Percentiles rank a stretch among this genome's conserved stretches.
phyloP scores from a whole-genome alignment of 2,113 vertebrate genomes.

The Nycticryphes semicollaris region DNA sequence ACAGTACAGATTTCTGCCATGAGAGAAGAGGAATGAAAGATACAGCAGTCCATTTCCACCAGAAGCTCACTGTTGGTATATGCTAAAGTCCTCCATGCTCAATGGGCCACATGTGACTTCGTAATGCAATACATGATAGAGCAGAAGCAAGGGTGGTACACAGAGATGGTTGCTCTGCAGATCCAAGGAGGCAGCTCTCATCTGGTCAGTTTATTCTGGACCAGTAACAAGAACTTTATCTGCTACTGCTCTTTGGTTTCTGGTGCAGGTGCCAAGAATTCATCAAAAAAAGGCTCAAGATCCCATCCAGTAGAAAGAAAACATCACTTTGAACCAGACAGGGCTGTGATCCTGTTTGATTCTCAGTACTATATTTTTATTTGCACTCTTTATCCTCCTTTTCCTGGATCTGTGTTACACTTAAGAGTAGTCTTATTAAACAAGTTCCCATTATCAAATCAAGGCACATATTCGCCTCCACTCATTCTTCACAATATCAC shows the following conservation, averaged over 20 bases:
- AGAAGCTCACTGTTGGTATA: background rate
- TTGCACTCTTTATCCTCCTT: background rate
- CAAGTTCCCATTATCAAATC: background rate
- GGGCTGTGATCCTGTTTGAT: background rate
- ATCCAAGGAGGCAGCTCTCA: background rate
- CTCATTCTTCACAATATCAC: background rate
- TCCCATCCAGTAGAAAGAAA: background rate
- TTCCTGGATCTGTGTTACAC: background rate
- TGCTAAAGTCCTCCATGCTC: background rate
- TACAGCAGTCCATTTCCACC: background rate
- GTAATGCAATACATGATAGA: background rate
- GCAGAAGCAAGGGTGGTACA: background rate
- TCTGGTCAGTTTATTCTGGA: background rate
- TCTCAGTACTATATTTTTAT: background rate
- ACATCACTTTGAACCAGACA: background rate
- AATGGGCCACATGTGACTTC: rapidly evolving
- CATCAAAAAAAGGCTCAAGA: background rate
- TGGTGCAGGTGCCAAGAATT: background rate
- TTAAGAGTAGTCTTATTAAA: background rate
- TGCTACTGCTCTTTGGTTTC: background rate
- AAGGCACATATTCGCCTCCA: background rate
- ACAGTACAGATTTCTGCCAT: background rate
- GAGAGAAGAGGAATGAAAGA: background rate
- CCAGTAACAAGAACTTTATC: background rate
- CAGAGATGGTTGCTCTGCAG: background rate